These are phyloP conservation scores for Stenolophus ochropezus DNA, from an alignment of 2,888 invertebrate genomes.

Conservation along the genomic window DNA sequence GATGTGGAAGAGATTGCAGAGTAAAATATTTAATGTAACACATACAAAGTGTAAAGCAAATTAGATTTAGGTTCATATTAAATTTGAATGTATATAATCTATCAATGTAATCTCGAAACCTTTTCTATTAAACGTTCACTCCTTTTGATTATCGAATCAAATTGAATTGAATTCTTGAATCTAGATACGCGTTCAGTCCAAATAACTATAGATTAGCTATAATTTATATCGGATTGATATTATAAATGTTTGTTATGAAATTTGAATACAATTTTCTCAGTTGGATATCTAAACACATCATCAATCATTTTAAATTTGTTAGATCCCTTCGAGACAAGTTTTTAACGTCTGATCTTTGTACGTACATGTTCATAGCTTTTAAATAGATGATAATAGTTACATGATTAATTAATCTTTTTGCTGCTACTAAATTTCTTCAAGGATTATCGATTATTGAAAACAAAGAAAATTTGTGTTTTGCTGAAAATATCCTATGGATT, in stretches of 20 bases:
- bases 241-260: not conserved
- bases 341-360: slow-evolving; percentile 18
- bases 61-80: too few relatives aligned
- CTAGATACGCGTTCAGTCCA: not conserved
- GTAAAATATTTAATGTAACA: too few relatives aligned
- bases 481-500: not conserved
- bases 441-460: not conserved
- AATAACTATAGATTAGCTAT: not conserved
- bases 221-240: not conserved
- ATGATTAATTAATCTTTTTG: slow-evolving; percentile 30
- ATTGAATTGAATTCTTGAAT: not conserved
- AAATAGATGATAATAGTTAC: not conserved
- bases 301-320: slow-evolving; percentile 26
- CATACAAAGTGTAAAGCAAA: too few relatives aligned
- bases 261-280: slow-evolving; percentile 16
- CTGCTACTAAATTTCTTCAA: not conserved
- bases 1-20: too few relatives aligned
- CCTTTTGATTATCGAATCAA: not conserved
- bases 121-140: not conserved
- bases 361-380: slow-evolving; percentile 26
- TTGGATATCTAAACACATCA: not conserved
- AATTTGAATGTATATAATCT: too few relatives aligned
- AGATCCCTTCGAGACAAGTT: slow-evolving; percentile 13
- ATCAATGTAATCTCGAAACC: not conserved
- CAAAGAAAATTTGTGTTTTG: not conserved